Evolutionary conservation across 2,113 vertebrate species (phyloP), one percentile per base, ranked within the genome.

Genomic region (Antidorcas marsupialis): DNA sequence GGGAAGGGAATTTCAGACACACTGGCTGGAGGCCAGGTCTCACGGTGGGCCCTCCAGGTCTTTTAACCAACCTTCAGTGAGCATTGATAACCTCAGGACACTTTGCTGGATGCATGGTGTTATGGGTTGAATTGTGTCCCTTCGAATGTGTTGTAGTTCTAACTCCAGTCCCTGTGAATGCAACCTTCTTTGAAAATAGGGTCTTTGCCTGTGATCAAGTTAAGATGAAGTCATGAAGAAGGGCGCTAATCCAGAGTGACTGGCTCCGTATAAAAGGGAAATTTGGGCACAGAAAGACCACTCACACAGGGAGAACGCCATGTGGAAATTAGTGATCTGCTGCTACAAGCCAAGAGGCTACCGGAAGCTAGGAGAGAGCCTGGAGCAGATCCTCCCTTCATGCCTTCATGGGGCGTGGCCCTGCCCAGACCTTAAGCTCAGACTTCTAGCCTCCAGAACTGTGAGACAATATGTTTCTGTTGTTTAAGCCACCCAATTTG

Each of bases 141-240:
- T 2, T 8, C 23, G 14, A 84, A 62, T 76, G 78, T 79, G 25
- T 74, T 94, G 50, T 82, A 43, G 50, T 55, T 60, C 43, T 89
- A 91, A 76, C 3, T 64, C 33, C 43, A 74, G 27, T 43, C 39
- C 67, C 43, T 91, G 13, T 57, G 79, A 81, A 62, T 55, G 30
- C 82, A 39, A 76, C 76, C 39, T 89, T 89, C 96, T 85, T 79
- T 97, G 71, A 87, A 88, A 88, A 60, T 23, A 87, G n/a, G 39
- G 30, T 96, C 53, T 86, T 95, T 88, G 64, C 28, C 50, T 53
- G 79, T 85, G 59, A 90, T 76, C 57, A 36, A 59, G 50, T 55
- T 92, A 83, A 82, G 17, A 84, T 87, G 85, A 94, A 47, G 25
- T 95, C 62, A 23, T 94, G 89, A 95, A 57, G 67, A 28, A 93